Conservation (phyloP, 2,888 invertebrate species). For the Asteroscopus sphinx region DNA sequence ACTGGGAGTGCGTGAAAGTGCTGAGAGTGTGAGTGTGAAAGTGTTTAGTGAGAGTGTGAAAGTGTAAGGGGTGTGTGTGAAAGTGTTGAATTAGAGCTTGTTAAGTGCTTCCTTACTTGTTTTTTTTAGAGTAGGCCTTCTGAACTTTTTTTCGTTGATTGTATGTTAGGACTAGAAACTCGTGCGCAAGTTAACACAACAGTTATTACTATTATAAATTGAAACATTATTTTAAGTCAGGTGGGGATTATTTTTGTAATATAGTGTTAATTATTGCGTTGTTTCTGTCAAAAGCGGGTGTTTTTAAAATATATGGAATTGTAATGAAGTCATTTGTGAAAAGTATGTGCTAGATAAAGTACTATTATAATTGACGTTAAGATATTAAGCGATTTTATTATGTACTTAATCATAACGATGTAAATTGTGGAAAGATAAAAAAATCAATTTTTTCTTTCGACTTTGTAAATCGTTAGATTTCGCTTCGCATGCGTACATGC, state of each 20-base stretch:
- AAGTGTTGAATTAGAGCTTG: no score
- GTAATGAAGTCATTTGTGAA: constrained; percentile 19
- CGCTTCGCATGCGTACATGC: no score
- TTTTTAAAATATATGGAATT: constrained; percentile 32
- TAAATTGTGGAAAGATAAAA: no score
- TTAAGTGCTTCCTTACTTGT: background rate
- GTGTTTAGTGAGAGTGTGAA: no score
- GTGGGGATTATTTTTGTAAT: constrained; percentile 41
- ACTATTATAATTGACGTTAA: constrained; percentile 2
- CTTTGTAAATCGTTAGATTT: no score
- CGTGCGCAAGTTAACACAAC: constrained; percentile 33
- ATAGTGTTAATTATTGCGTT: constrained; percentile 37
- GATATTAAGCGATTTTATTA: background rate
- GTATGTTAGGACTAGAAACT: constrained; percentile 6
- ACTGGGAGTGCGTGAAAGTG: no score
- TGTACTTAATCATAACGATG: background rate
- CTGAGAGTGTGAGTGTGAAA: no score
- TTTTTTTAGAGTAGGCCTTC: constrained; percentile 3
- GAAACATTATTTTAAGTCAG: constrained; percentile 37
- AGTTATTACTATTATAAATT: constrained; percentile 48
- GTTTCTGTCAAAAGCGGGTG: constrained; percentile 33
- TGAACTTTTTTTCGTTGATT: constrained; percentile 2
- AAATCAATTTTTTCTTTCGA: no score
- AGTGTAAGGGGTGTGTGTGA: no score
- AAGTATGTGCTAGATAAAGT: constrained; percentile 11